A percentile compares a stretch with the other conserved stretches of the same genome.
Conservation (phyloP, 2,797 vertebrate genomes). For the Glossophaga mutica region DNA sequence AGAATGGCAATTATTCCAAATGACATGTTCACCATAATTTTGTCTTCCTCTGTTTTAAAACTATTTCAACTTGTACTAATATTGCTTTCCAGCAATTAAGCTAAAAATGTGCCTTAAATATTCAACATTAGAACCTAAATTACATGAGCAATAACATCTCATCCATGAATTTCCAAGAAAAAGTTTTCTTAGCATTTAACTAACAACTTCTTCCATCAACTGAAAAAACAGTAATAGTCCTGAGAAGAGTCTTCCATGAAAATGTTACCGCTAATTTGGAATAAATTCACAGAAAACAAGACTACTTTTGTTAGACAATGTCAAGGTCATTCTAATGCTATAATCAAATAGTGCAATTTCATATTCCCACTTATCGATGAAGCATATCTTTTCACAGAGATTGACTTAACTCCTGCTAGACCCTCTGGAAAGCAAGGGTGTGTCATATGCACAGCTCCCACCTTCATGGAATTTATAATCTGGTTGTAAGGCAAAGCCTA, state of each 20-base stretch:
- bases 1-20: conserved; percentile 60
- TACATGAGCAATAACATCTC: background rate
- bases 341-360: background rate
- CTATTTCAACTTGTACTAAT: conserved; percentile 34
- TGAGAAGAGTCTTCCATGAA: background rate
- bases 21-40: conserved; percentile 48
- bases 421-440: background rate
- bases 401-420: background rate
- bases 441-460: background rate
- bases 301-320: background rate
- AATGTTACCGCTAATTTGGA: conserved; percentile 2
- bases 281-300: background rate
- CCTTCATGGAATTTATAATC: background rate
- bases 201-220: background rate
- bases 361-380: background rate
- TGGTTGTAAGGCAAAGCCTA: background rate
- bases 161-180: conserved; percentile 26
- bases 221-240: conserved; percentile 1
- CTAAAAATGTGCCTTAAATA: conserved; percentile 54
- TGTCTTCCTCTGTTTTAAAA: conserved; percentile 47
- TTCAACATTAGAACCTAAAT: conserved; percentile 38
- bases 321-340: background rate
- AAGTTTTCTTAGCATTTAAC: conserved; percentile 12
- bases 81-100: conserved; percentile 51
- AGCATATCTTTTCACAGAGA: background rate